These are phyloP conservation scores for Litocranius walleri DNA, from an alignment of 2,113 vertebrate genomes.

Conservation along the genomic window DNA sequence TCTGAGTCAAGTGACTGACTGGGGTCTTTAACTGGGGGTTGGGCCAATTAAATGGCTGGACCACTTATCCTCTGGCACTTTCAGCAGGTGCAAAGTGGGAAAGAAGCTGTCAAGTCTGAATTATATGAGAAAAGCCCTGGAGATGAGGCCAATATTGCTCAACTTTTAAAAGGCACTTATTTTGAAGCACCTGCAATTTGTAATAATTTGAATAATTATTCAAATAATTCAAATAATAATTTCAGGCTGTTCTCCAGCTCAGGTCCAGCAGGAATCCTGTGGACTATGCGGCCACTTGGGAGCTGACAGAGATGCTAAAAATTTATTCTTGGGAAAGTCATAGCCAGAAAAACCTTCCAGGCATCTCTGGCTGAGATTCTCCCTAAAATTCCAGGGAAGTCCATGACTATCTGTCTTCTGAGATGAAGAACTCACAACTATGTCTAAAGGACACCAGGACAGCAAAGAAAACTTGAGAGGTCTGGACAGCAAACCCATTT, in stretches of 20 bases:
- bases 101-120: neutral
- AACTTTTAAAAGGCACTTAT: neutral
- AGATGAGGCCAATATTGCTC: neutral
- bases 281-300: neutral
- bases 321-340: neutral
- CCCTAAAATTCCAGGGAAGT: neutral
- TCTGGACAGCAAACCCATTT: neutral
- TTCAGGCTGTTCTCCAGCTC: neutral
- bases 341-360: neutral
- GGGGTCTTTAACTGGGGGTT: neutral
- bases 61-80: constrained; percentile 6
- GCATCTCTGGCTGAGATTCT: neutral
- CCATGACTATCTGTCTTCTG: neutral
- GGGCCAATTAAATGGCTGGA: neutral
- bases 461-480: neutral
- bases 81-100: neutral
- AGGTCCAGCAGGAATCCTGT: neutral
- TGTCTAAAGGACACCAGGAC: neutral
- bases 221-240: too few relatives aligned
- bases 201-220: neutral
- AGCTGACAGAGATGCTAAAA: neutral
- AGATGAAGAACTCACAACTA: neutral
- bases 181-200: neutral
- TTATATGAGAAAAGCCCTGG: neutral
- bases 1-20: neutral